Base-by-base conservation (phyloP, 2,797 vertebrate genomes). In the Peromyscus aztecus region DNA sequence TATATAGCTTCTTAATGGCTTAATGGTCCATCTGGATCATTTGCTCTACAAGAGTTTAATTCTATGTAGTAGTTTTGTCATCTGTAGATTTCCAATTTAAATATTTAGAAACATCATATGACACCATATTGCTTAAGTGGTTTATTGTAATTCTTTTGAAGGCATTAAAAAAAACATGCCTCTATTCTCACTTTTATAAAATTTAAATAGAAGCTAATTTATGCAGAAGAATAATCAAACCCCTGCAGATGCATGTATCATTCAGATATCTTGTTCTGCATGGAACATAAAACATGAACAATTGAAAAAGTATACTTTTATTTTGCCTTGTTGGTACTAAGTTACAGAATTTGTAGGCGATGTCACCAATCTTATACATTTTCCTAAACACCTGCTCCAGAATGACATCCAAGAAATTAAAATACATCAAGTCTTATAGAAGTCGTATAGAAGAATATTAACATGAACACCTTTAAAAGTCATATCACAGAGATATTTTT, bases 21-120 rank as follows among this genome's bases (percentile, higher is more conserved):
- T 98, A 97, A 95, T 97, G 78, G 57, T 89, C 85, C 93, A 97
- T 97, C 83, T 97, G 96, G 93, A 95, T 95, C 90, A 97, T 97
- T 97, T 96, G 59, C 76, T 95, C 67, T 95, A 81, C 61, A 94
- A 97, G 59, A 94, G 23, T 91, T 97, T 96, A 96, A 97, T 95
- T 97, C 87, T 97, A 96, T 96, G 97, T 97, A 94, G 91, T 95
- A 90, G 91, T 89, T 96, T 96, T 94, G 8, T 97, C 90, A 96
- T 95, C 81, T 97, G 76, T 89, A 93, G 71, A 96, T 94, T 97
- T 93, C 78, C 43, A 96, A 91, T 97, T 95, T 98, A 97, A 98
- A 97, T 96, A 97, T 97, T 97, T 96, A 95, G 91, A 96, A 97
- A 95, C 57, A 88, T 95, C 85, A 92, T 77, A 93, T 96, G 82